Evolutionary conservation across 2,888 invertebrate genomes (phyloP), one percentile per base, ranked within the genome.

Genomic region (Sylvicola cinctus): DNA sequence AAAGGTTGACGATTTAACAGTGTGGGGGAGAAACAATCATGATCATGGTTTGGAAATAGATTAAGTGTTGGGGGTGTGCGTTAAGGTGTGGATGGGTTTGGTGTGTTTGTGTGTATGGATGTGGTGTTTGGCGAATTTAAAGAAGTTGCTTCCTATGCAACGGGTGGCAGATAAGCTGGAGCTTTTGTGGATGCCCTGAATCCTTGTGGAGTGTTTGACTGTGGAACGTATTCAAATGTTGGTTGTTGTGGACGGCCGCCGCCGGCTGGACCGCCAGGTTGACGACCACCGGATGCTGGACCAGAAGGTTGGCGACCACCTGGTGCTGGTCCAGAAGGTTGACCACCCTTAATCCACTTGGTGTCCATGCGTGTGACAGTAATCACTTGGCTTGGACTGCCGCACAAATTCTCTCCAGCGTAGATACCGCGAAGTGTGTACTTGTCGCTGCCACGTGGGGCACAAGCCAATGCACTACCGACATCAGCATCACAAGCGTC

Each of bases 381-480:
- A 4, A 67, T 66, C 1, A 67, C 47, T 35, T 68, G 68, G 46
- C 66, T 65, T 7, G 62, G 59, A 2, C 52, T 47, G 34, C 65
- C 65, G 43, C 70, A 70, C 14, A 62, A 76, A 20, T 76, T 74
- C 46, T 83, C 83, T 63, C 74, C 74, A 20, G 74, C 73, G 58
- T 74, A 83, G 40, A 81, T 61, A 36, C 83, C 84, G 44, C 73
- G 63, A 16, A 85, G 61, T 6, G 70, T 69, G 49, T 70, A 77
- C 40, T 65, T 65, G 11, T 71, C 74, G 40, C 74, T 67, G 3
- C 70, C 73, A 8, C 65, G 67, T 25, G 7, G 8, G 10, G 74
- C 70, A 50, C 84, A 85, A 5, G 81, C 81, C 32, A 85, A 57
- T 1, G 83, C 84, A 43, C 80, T 78, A 32, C 85, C 85, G 34